These are phyloP conservation scores for Pectinophora gossypiella DNA, from an alignment of 1,140 invertebrate species.

Conservation along the genomic window DNA sequence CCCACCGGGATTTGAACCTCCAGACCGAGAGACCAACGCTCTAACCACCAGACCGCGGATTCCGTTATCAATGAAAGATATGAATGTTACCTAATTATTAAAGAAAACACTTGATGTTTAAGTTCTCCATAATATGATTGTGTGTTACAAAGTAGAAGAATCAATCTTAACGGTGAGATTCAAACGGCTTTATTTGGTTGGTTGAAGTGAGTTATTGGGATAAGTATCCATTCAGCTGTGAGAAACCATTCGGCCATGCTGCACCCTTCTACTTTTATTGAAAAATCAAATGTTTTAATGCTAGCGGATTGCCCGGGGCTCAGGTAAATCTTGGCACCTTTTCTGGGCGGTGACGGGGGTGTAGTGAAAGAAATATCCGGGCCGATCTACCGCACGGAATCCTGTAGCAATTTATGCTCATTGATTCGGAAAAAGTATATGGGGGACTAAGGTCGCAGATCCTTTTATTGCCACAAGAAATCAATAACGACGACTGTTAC, in stretches of 20 bases:
- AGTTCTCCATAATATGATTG: too few species aligned
- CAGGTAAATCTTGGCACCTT: conserved; percentile 58
- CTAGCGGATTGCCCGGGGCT: conserved; percentile 30
- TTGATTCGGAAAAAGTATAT: conserved; percentile 64
- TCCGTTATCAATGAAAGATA: too few species aligned
- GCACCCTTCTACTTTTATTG: conserved; percentile 16
- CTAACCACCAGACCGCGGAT: too few species aligned
- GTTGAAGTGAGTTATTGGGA: conserved; percentile 26
- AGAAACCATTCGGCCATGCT: conserved; percentile 6
- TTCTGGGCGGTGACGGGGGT: conserved; percentile 35
- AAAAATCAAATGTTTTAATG: conserved; percentile 49
- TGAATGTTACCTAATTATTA: too few species aligned
- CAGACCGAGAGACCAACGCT: too few species aligned
- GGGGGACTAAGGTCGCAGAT: conserved; percentile 56
- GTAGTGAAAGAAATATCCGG: conserved; percentile 51
- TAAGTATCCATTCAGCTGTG: conserved; percentile 29
- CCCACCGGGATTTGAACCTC: too few species aligned
- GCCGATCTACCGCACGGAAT: conserved; percentile 53
- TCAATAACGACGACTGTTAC: conserved; percentile 43
- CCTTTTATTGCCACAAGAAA: conserved; percentile 65
- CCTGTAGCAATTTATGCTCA: conserved; percentile 72
- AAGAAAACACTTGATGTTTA: too few species aligned
- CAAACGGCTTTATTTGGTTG: conserved; percentile 22
- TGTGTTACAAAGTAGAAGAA: neutral
- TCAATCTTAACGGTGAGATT: conserved; percentile 39